phyloP scores from a whole-genome alignment of 2,797 vertebrate species.

The Anniella stebbinsi region DNA sequence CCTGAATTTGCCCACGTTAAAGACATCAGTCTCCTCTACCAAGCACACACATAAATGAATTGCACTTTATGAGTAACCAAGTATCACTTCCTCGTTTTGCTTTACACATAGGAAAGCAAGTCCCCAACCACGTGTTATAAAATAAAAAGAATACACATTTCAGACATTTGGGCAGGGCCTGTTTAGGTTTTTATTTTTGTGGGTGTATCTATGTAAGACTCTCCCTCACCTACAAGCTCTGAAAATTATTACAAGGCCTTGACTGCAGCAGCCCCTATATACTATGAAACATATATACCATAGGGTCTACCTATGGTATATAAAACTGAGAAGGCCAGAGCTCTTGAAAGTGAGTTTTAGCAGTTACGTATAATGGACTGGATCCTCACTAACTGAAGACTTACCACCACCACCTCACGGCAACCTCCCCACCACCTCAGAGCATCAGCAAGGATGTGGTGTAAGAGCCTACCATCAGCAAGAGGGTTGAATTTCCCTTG shows the following conservation, averaged over 20 bases:
- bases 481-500: neutral
- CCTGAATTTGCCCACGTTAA: neutral
- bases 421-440: too few relatives aligned
- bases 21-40: neutral
- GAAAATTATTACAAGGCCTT: neutral
- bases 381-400: neutral
- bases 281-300: too few relatives aligned
- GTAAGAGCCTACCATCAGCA: neutral
- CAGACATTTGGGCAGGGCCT: neutral
- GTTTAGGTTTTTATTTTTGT: neutral
- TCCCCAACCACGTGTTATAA: neutral
- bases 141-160: neutral
- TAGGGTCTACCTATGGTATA: too few relatives aligned
- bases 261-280: neutral
- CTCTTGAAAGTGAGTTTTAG: neutral
- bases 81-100: slow-evolving; percentile 7
- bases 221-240: neutral
- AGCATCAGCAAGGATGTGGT: neutral
- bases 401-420: too few relatives aligned
- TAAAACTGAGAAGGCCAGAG: neutral
- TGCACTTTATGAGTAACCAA: neutral
- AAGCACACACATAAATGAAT: slow-evolving; percentile 15
- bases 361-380: neutral
- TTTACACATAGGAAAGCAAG: neutral
- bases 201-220: neutral